Percentiles rank a stretch among this genome's conserved stretches.
Evolutionary conservation across 2,888 invertebrate genomes (phyloP).

Genomic region (Tanypteryx hageni): DNA sequence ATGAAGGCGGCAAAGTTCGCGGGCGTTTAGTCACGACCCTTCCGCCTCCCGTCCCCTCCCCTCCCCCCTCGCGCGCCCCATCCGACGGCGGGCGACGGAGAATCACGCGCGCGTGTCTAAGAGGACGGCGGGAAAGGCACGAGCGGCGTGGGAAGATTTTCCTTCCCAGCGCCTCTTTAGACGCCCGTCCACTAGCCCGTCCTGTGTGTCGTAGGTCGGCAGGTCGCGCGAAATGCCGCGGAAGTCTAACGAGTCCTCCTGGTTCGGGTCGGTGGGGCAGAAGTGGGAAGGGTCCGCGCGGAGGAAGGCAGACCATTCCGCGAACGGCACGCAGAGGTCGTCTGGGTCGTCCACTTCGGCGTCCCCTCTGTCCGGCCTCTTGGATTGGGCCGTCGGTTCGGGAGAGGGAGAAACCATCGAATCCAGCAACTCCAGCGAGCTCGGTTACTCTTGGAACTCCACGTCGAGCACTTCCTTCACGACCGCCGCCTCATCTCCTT

Average conservation of each 20-base stretch:
- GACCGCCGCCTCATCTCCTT: not conserved
- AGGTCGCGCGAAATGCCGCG: conserved; percentile 8
- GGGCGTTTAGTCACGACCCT: not conserved
- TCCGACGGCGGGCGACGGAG: not conserved
- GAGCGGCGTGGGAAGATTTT: conserved; percentile 10
- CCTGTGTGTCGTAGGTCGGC: not conserved
- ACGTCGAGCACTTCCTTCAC: not conserved
- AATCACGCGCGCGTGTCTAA: not conserved
- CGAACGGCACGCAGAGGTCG: conserved; percentile 39
- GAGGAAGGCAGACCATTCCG: not conserved
- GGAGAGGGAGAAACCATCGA: conserved; percentile 13
- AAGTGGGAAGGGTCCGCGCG: not conserved
- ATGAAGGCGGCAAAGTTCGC: not conserved
- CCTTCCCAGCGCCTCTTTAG: not conserved
- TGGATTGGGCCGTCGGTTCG: conserved; percentile 53
- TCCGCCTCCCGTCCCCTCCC: not conserved
- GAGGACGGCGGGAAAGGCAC: not conserved
- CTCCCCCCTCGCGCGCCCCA: not conserved
- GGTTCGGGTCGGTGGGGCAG: conserved; percentile 16
- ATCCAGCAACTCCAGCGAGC: conserved; percentile 44
- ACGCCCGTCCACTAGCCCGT: not conserved
- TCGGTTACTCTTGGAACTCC: conserved; percentile 17
- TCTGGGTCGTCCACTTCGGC: not conserved
- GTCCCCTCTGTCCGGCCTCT: conserved; percentile 42
- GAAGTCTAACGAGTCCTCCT: conserved; percentile 21